phyloP scores from a whole-genome alignment of 2,113 vertebrate species.

The Dendropsophus ebraccatus region DNA sequence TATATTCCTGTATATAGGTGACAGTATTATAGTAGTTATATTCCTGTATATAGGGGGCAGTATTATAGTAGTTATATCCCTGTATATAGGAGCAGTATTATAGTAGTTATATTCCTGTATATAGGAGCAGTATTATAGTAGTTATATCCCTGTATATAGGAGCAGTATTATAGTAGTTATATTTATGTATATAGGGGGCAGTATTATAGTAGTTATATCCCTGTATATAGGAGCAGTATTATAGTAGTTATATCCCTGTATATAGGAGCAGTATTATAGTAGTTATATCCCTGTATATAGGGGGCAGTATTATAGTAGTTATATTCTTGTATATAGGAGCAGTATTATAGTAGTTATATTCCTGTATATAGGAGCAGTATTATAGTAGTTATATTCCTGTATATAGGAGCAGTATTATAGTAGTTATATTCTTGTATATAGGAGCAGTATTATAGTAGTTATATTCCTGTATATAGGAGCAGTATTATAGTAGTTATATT shows the following conservation, averaged over 20 bases:
- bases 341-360: conserved; percentile 15
- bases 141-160: conserved; percentile 1
- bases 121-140: not conserved
- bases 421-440: not conserved
- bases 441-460: too few relatives aligned
- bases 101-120: not conserved
- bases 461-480: too few relatives aligned
- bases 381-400: conserved; percentile 2
- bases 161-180: conserved; percentile 3
- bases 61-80: not conserved
- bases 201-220: not conserved
- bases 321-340: not conserved
- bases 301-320: conserved; percentile 1
- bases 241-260: not conserved
- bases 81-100: conserved; percentile 3
- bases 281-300: conserved; percentile 8
- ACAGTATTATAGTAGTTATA: conserved; percentile 13
- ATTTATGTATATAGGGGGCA: not conserved
- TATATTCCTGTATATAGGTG: too few relatives aligned
- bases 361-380: not conserved
- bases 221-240: not conserved
- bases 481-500: too few relatives aligned
- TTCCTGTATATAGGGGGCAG: not conserved
- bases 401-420: too few relatives aligned
- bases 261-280: conserved; percentile 5